Conservation (phyloP, 2,797 vertebrate genomes). For the Acanthopagrus latus region DNA sequence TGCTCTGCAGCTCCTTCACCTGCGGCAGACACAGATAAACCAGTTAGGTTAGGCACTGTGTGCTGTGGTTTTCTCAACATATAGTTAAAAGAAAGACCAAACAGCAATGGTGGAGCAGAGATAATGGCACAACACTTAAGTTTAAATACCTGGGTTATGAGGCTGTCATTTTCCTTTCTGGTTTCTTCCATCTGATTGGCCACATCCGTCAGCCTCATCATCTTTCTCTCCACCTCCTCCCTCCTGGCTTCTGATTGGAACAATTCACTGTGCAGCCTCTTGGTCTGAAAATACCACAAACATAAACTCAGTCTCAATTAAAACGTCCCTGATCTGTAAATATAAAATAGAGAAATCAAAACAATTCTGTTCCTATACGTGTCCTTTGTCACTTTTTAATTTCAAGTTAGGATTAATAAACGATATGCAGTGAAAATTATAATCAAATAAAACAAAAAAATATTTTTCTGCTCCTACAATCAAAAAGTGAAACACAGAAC, state of each 20-base stretch:
- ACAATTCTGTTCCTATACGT: not conserved
- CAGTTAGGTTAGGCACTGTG: not conserved
- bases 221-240: constrained; percentile 70
- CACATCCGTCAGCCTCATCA: constrained; percentile 57
- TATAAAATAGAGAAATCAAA: not conserved
- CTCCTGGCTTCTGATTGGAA: constrained; percentile 74
- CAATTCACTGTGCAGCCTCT: constrained; percentile 79
- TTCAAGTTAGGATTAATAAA: not conserved
- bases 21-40: constrained; percentile 45
- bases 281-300: constrained; percentile 66
- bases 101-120: not conserved
- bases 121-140: not conserved
- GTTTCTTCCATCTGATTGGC: constrained; percentile 66
- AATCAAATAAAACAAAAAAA: too few species aligned
- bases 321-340: not conserved
- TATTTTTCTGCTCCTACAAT: not conserved
- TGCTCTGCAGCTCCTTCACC: constrained; percentile 64
- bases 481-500: not conserved
- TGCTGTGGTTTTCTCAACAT: too few species aligned
- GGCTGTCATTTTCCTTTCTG: constrained; percentile 60
- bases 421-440: not conserved
- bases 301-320: not conserved
- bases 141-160: constrained; percentile 70
- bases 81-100: not conserved
- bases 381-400: not conserved